phyloP scores from a whole-genome alignment of 2,797 vertebrate genomes.

The Pangasius sanitwongsei region DNA sequence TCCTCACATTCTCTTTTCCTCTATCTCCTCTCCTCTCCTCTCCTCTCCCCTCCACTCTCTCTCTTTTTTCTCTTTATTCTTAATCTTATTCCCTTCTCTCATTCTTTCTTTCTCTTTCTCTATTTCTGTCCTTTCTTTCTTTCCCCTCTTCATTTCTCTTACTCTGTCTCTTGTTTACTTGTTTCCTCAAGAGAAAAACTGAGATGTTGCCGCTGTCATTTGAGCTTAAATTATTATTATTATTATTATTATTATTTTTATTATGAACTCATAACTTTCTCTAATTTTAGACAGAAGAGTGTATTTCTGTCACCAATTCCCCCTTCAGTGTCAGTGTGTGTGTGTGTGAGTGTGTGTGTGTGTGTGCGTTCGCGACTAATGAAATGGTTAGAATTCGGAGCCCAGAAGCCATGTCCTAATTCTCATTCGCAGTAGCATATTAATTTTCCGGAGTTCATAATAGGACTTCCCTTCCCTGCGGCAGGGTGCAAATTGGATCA shows the following conservation, averaged over 20 bases:
- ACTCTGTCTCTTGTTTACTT: background rate
- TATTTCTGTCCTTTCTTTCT: background rate
- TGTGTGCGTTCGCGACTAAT: constrained; percentile 43
- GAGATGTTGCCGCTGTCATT: background rate
- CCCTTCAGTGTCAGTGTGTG: background rate
- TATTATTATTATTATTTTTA: background rate
- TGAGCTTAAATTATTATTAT: background rate
- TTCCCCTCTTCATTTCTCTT: background rate
- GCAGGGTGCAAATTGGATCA: constrained; percentile 55
- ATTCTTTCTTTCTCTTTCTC: background rate
- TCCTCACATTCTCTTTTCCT: background rate
- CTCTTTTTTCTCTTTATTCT: background rate
- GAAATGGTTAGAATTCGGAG: constrained; percentile 55
- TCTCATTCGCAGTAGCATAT: constrained; percentile 53
- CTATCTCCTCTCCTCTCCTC: background rate
- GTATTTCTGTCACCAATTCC: background rate
- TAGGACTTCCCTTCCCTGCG: constrained; percentile 51
- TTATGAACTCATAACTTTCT: background rate
- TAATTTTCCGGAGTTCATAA: constrained; percentile 57
- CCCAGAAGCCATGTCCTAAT: constrained; percentile 49
- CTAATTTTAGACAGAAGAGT: constrained; percentile 2
- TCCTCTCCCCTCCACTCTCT: background rate
- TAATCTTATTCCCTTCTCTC: background rate
- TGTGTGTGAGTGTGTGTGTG: constrained; percentile 1
- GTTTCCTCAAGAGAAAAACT: background rate